These are phyloP conservation scores for Lasioglossum pauxillum DNA, from an alignment of 2,888 invertebrate species.

Conservation along the genomic window DNA sequence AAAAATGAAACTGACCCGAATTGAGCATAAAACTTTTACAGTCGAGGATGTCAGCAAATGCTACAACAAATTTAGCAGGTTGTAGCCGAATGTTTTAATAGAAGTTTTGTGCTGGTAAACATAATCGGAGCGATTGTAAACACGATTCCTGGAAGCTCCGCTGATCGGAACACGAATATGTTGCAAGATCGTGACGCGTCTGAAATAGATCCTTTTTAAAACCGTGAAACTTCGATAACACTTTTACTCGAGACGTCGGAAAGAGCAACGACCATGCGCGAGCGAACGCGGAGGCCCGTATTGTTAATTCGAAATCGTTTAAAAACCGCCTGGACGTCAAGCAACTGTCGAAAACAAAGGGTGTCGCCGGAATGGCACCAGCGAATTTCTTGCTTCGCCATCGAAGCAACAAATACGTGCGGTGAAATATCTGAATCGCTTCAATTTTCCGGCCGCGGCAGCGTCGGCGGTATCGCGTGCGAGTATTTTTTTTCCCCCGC, in stretches of 20 bases:
- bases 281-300: neutral
- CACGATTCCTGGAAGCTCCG: neutral
- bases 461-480: neutral
- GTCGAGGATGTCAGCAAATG: neutral
- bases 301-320: conserved; percentile 1
- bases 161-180: neutral
- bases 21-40: neutral
- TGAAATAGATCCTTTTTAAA: neutral
- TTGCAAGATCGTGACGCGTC: neutral
- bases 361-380: neutral
- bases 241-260: neutral
- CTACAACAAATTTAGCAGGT: too few species aligned
- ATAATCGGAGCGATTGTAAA: too few species aligned
- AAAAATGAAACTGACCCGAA: neutral
- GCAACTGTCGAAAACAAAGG: neutral
- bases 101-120: too few species aligned
- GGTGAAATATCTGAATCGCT: conserved; percentile 8
- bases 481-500: neutral
- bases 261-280: neutral
- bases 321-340: neutral
- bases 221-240: neutral
- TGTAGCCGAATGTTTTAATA: too few species aligned
- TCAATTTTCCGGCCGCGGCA: neutral
- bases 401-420: conserved; percentile 4
- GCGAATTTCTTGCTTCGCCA: neutral